These are phyloP conservation scores for Stigmatopora argus DNA, from an alignment of 2,113 vertebrate species.

Conservation along the genomic window DNA sequence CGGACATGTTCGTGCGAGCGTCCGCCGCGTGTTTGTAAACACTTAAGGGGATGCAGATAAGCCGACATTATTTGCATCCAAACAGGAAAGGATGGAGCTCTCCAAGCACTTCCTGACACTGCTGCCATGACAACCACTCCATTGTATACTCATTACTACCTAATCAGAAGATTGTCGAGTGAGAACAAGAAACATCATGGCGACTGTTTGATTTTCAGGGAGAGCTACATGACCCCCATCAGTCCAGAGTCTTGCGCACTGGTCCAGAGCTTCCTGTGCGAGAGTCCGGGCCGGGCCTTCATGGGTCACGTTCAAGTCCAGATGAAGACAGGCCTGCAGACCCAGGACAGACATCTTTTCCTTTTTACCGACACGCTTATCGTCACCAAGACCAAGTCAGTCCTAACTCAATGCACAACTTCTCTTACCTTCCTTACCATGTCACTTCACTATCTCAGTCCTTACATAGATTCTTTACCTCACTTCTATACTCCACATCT, in stretches of 20 bases:
- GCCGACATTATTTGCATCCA: constrained; percentile 45
- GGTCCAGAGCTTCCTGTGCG: constrained; percentile 79
- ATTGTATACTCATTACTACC: not conserved
- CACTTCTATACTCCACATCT: no score
- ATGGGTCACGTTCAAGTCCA: constrained; percentile 80
- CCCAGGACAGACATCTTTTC: constrained; percentile 88
- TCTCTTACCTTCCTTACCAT: not conserved
- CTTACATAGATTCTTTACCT: not conserved
- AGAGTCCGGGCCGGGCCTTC: constrained; percentile 71
- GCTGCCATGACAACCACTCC: not conserved
- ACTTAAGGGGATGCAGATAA: constrained; percentile 24
- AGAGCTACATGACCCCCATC: constrained; percentile 76
- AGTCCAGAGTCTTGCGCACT: constrained; percentile 80
- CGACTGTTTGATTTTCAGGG: constrained; percentile 63
- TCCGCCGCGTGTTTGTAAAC: constrained; percentile 27
- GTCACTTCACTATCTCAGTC: not conserved
- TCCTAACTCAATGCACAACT: constrained; percentile 14
- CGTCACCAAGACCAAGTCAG: constrained; percentile 91
- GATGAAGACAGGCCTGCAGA: constrained; percentile 86
- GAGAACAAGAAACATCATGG: not conserved
- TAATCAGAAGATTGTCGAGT: not conserved
- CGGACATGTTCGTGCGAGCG: constrained; percentile 13
- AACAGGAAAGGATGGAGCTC: constrained; percentile 66
- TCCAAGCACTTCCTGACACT: constrained; percentile 58
- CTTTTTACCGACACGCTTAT: constrained; percentile 87